Evolutionary conservation across 2,113 vertebrate genomes (phyloP).

Genomic region (Lagopus muta): DNA sequence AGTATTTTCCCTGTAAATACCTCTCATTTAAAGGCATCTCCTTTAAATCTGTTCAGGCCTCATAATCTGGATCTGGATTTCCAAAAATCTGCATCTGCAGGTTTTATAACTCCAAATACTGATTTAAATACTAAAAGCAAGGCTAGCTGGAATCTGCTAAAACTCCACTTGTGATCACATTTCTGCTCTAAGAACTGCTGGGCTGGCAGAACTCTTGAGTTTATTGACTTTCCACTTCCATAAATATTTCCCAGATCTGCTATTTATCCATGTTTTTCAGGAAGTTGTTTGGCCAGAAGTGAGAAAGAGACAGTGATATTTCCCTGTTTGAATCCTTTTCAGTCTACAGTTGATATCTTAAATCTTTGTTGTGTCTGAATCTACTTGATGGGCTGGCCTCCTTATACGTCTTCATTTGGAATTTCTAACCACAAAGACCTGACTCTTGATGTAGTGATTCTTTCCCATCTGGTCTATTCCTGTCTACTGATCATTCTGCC

Average conservation of each 20-base stretch:
- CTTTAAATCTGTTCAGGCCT: background rate
- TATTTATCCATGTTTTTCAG: background rate
- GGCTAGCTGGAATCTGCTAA: background rate
- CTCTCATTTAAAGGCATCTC: background rate
- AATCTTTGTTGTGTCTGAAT: background rate
- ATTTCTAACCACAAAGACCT: background rate
- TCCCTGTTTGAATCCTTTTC: background rate
- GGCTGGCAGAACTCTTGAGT: background rate
- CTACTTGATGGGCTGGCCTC: background rate
- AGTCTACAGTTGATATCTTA: background rate
- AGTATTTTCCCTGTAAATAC: background rate
- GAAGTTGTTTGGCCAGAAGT: background rate
- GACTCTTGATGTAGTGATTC: background rate
- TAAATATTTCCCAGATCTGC: background rate
- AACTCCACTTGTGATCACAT: background rate
- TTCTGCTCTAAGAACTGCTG: background rate
- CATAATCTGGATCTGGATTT: background rate
- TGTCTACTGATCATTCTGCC: background rate
- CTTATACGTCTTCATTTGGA: background rate
- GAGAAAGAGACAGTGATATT: background rate
- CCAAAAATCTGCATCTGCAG: background rate
- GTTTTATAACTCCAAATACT: background rate
- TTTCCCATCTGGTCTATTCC: background rate
- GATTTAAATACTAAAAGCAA: background rate
- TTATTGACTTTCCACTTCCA: background rate